phyloP scores from a whole-genome alignment of 2,888 invertebrate genomes.

The Seira ritae region DNA sequence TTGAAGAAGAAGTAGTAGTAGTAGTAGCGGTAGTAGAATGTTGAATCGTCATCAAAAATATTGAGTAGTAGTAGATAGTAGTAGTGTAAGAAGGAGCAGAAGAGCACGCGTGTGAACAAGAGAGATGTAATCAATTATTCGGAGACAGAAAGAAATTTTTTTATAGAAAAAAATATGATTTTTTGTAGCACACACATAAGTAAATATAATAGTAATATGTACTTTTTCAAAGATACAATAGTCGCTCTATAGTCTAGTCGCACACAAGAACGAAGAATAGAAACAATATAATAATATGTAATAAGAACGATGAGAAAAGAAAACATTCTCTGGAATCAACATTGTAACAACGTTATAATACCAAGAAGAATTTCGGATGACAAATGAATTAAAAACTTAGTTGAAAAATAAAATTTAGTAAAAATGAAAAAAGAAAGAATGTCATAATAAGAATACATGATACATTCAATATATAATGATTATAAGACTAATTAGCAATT shows the following conservation, averaged over 20 bases:
- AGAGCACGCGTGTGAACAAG: slow-evolving; percentile 42
- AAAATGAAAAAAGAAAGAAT: background rate
- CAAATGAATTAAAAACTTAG: background rate
- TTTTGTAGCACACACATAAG: slow-evolving; percentile 21
- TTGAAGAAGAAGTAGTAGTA: slow-evolving; percentile 25
- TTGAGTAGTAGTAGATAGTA: too few relatives aligned
- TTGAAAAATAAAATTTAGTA: background rate
- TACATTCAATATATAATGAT: too few relatives aligned
- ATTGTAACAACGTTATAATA: background rate
- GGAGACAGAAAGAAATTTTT: slow-evolving; percentile 29
- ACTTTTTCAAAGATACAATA: background rate
- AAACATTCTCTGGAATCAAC: slow-evolving; percentile 12
- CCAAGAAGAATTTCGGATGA: background rate
- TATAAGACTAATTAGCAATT: slow-evolving; percentile 14
- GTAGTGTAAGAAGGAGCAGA: background rate
- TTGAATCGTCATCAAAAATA: slow-evolving; percentile 29
- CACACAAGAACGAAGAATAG: background rate
- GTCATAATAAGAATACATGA: background rate
- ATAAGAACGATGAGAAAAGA: background rate
- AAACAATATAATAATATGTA: background rate
- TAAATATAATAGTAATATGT: too few relatives aligned
- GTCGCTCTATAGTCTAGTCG: background rate
- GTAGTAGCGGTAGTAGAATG: slow-evolving; percentile 28
- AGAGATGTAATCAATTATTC: slow-evolving; percentile 50
- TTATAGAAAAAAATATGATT: slow-evolving; percentile 5